Evolutionary conservation across 1,140 invertebrate species (phyloP).

Genomic region (Eriocheir sinensis): DNA sequence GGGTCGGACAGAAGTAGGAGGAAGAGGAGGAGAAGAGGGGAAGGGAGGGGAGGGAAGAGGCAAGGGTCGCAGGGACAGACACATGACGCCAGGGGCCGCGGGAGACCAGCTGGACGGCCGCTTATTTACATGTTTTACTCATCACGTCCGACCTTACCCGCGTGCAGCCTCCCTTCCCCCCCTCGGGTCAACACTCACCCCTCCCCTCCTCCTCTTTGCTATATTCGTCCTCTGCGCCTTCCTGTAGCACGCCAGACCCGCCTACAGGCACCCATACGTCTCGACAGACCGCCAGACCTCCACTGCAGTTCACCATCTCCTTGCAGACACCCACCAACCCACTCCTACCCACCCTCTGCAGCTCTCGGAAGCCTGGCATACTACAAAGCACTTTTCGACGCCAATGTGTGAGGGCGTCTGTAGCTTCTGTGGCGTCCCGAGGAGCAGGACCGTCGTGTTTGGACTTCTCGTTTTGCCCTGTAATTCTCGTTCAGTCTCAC

Average conservation of each 20-base stretch:
- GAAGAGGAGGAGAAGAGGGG: neutral
- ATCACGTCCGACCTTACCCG: conserved; percentile 70
- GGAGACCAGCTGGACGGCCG: conserved; percentile 68
- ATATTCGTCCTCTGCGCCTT: conserved; percentile 6
- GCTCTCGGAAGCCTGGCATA: neutral
- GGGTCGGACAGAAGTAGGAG: neutral
- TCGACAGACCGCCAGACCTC: neutral
- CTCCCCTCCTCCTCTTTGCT: neutral
- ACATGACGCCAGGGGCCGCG: conserved; percentile 61
- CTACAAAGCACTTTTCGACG: too few relatives aligned
- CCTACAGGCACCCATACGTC: neutral
- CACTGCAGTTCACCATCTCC: neutral
- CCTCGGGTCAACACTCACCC: conserved; percentile 36
- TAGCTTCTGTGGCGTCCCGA: neutral
- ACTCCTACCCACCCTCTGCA: neutral
- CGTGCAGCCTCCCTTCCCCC: conserved; percentile 36
- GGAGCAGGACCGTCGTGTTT: neutral
- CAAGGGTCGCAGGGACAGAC: conserved; percentile 32
- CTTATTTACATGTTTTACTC: conserved; percentile 76
- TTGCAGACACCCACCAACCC: neutral
- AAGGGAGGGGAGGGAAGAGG: neutral
- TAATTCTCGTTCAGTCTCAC: neutral
- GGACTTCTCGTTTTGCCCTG: neutral
- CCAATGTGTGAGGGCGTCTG: too few relatives aligned
- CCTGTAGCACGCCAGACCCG: neutral